phyloP scores from a whole-genome alignment of 1,140 invertebrate species.

The Palaemon carinicauda region DNA sequence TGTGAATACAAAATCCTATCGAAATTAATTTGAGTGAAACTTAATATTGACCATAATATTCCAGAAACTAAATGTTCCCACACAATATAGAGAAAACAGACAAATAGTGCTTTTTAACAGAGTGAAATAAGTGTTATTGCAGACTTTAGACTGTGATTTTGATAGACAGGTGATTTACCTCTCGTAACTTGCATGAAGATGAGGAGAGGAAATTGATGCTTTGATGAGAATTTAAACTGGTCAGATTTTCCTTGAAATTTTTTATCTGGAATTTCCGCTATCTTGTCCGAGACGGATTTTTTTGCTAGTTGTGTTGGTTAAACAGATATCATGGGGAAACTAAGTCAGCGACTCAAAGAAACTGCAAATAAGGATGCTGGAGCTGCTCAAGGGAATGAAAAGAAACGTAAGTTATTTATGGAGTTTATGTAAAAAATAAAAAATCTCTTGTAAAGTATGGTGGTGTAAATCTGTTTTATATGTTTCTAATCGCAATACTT shows the following conservation, averaged over 20 bases:
- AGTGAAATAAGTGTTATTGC: too few relatives aligned
- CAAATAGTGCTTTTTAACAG: neutral
- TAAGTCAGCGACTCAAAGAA: constrained; percentile 10
- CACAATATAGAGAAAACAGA: neutral
- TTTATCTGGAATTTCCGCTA: neutral
- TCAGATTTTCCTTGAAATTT: neutral
- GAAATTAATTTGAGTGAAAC: too few relatives aligned
- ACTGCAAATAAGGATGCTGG: neutral
- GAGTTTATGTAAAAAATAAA: neutral
- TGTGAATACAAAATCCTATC: too few relatives aligned
- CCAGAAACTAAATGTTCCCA: neutral
- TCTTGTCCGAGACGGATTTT: neutral
- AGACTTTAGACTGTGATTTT: too few relatives aligned
- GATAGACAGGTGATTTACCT: too few relatives aligned
- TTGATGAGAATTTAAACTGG: too few relatives aligned
- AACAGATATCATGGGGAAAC: neutral
- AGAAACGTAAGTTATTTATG: neutral
- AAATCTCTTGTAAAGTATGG: too few relatives aligned
- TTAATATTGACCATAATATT: too few relatives aligned
- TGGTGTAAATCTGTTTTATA: neutral
- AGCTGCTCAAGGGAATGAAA: neutral
- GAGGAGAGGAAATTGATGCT: too few relatives aligned
- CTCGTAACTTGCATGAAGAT: too few relatives aligned
- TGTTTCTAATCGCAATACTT: neutral
- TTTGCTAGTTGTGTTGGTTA: too few relatives aligned